These are phyloP conservation scores for Zonotrichia albicollis DNA, from an alignment of 2,797 vertebrate species.

Conservation along the genomic window DNA sequence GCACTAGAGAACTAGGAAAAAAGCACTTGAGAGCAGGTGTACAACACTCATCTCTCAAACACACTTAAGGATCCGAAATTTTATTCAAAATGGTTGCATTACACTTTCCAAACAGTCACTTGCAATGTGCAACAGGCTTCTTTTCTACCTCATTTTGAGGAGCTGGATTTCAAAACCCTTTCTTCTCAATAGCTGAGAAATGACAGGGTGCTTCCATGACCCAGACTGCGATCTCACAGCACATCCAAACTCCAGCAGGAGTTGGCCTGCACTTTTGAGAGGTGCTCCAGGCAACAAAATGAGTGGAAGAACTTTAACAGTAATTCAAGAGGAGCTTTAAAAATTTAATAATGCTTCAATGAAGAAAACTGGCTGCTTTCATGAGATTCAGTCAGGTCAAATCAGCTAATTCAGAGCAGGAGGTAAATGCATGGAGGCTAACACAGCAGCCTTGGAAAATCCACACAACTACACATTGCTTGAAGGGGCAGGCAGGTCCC, in stretches of 20 bases:
- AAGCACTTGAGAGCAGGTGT: not conserved
- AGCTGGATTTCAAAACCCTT: not conserved
- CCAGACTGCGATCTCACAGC: not conserved
- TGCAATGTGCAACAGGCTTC: not conserved
- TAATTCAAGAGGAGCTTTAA: not conserved
- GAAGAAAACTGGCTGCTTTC: not conserved
- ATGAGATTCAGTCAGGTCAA: not conserved
- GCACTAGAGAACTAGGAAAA: not conserved
- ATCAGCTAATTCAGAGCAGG: not conserved
- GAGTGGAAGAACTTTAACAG: not conserved
- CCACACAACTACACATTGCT: not conserved
- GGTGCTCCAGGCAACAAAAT: constrained; percentile 8
- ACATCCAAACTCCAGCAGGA: not conserved
- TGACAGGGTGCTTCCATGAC: not conserved
- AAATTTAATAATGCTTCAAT: not conserved
- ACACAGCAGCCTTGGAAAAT: not conserved
- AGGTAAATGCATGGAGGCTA: not conserved
- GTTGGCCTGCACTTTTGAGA: not conserved
- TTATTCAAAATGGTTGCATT: constrained; percentile 14
- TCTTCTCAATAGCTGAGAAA: not conserved
- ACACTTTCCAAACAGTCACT: constrained; percentile 23
- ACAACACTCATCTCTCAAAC: not conserved
- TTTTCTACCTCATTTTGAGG: not conserved
- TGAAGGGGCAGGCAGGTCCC: not conserved
- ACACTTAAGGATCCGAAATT: not conserved